Evolutionary conservation across 2,113 vertebrate species (phyloP), one percentile per base, ranked within the genome.

Genomic region (Xiphorhynchus elegans): DNA sequence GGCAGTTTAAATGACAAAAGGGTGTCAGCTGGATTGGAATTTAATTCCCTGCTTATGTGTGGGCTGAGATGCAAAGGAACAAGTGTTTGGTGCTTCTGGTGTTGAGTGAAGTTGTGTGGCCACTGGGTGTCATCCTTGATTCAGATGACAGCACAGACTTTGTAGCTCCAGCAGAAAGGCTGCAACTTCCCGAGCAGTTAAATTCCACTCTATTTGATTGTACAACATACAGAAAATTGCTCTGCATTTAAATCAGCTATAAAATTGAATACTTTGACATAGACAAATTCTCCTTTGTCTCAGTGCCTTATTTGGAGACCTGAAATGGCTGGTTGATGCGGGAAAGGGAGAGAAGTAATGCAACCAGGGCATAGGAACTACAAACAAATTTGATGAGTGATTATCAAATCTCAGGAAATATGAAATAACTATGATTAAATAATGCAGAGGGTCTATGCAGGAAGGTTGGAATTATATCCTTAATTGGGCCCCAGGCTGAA

Each of bases 41-140:
- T 90, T 90, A 94, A 96, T 73, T 91, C 75, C 17, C 56, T 16
- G 4, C 10, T 46, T 63, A 8, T 21, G 17, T 14, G 40, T 11
- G 77, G 73, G 85, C 46, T 50, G 76, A 52, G 62, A 46, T 17
- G 70, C 11, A 29, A 50, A 58, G 56, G 68, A 90, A 95, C 66
- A 13, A 67, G 11, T 3, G 58, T 29, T 42, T 40, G 40, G 25
- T 31, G 62, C 12, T 69, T 69, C 60, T 50, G 88, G 1, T 84
- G 72, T 52, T 72, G 95, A 95, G 87, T 93, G 96, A 91, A 96
- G 42, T 52, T 23, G 5, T 89, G 87, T 91, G 76, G 85, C 98
- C 98, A 97, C 97, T 98, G 98, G 98, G 97, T 98, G 98, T 97
- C 98, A 97, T 94, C 95, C 96, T 96, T 97, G 97, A 77, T 88